Conservation (phyloP, 2,797 vertebrate genomes). For the Nyctibius grandis region DNA sequence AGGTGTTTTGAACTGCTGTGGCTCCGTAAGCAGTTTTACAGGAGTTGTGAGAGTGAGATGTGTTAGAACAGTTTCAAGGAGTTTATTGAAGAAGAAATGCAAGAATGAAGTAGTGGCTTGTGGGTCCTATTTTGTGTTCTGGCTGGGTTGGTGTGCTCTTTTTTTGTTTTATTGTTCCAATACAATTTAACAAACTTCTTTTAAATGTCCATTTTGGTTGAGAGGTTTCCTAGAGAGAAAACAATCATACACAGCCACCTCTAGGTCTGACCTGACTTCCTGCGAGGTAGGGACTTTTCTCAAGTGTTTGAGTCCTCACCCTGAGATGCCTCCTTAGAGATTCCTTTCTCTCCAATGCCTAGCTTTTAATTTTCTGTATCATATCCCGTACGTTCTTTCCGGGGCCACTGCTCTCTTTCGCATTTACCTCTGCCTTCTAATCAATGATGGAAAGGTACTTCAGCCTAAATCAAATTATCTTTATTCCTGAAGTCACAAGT, state of each 20-base stretch:
- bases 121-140: background rate
- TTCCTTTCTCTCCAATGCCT: background rate
- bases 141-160: background rate
- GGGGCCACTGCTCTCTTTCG: background rate
- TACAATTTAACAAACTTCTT: background rate
- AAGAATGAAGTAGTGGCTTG: background rate
- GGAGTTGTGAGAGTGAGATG: background rate
- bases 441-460: background rate
- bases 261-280: background rate
- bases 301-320: background rate
- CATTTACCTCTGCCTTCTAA: background rate
- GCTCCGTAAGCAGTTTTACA: background rate
- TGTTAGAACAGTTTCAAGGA: background rate
- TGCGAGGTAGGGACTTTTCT: background rate
- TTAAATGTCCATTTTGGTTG: background rate
- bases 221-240: background rate
- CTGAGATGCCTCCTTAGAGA: background rate
- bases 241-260: background rate
- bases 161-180: background rate
- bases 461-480: background rate
- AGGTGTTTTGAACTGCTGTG: background rate
- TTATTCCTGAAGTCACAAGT: background rate
- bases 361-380: background rate
- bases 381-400: background rate
- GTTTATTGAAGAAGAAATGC: background rate